Percentiles rank a stretch among this genome's conserved stretches.
Conservation (phyloP, 2,888 invertebrate species). For the Phorcus lineatus region DNA sequence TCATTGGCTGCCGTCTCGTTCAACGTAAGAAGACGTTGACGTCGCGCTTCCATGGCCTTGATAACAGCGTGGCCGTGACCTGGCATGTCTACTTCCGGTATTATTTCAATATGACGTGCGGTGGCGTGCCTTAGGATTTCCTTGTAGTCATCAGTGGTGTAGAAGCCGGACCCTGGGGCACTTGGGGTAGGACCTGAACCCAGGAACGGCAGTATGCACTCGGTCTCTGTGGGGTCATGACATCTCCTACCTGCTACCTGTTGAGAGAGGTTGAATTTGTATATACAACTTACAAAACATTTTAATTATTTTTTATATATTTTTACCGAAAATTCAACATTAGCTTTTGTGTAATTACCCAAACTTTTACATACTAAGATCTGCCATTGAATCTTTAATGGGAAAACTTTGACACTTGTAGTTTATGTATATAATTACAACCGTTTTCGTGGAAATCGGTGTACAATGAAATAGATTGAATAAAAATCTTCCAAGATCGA, state of each 20-base stretch:
- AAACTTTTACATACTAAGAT: background rate
- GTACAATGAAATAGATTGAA: no score
- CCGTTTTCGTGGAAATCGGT: no score
- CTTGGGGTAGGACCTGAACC: conserved; percentile 60
- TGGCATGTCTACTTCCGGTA: conserved; percentile 73
- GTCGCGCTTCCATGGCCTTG: conserved; percentile 61
- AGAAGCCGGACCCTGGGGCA: conserved; percentile 63
- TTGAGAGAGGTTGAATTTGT: conserved; percentile 2
- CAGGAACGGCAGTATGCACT: conserved; percentile 65
- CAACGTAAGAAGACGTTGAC: conserved; percentile 36
- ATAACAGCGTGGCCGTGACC: conserved; percentile 70
- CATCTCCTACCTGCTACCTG: conserved; percentile 67
- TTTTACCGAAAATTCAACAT: no score
- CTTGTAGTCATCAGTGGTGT: conserved; percentile 61
- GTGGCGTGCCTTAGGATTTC: conserved; percentile 67
- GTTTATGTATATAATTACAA: no score
- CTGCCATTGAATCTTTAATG: no score
- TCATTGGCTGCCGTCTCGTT: conserved; percentile 41
- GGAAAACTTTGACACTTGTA: no score
- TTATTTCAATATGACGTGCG: conserved; percentile 62
- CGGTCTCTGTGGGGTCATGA: conserved; percentile 57
- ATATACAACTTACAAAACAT: no score
- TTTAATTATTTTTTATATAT: no score
- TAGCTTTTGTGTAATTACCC: background rate
- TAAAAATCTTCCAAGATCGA: no score